Conservation (phyloP, 2,888 invertebrate species). For the Caenorhabditis sp. region DNA sequence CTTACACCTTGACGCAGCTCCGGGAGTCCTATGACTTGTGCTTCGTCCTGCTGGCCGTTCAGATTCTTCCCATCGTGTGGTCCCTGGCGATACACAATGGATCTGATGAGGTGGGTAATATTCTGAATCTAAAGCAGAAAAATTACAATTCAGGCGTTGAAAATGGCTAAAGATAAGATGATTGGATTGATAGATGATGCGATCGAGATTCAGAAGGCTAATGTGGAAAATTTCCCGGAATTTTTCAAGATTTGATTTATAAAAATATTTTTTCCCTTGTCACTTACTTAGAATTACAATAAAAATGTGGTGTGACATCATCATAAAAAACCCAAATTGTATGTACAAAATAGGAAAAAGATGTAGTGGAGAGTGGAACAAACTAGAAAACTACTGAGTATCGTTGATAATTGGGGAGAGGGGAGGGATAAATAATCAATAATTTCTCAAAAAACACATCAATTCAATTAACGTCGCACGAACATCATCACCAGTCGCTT, state of each 20-base stretch:
- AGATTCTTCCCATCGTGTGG: not conserved
- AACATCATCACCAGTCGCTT: constrained; percentile 69
- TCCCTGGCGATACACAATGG: not conserved
- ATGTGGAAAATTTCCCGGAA: not conserved
- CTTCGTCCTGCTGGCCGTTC: not conserved
- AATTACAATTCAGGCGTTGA: not conserved
- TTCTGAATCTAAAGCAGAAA: not conserved
- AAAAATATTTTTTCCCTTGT: constrained; percentile 1
- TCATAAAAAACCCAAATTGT: not conserved
- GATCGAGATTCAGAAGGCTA: not conserved
- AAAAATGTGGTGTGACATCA: not conserved
- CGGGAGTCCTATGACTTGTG: not conserved
- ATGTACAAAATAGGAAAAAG: not conserved
- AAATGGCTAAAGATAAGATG: not conserved
- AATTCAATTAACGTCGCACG: constrained; percentile 37
- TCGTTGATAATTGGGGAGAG: not conserved
- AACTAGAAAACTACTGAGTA: constrained; percentile 1
- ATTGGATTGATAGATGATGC: not conserved
- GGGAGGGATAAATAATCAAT: not conserved
- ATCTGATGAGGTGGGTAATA: not conserved
- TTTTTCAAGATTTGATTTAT: not conserved
- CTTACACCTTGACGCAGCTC: not conserved
- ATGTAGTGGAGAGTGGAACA: too few species aligned
- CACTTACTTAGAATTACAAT: not conserved
- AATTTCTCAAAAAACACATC: too few species aligned